Percentiles rank a stretch among this genome's conserved stretches.
These are phyloP conservation scores for Pherbina coryleti DNA, from an alignment of 2,888 invertebrate species.

Conservation along the genomic window DNA sequence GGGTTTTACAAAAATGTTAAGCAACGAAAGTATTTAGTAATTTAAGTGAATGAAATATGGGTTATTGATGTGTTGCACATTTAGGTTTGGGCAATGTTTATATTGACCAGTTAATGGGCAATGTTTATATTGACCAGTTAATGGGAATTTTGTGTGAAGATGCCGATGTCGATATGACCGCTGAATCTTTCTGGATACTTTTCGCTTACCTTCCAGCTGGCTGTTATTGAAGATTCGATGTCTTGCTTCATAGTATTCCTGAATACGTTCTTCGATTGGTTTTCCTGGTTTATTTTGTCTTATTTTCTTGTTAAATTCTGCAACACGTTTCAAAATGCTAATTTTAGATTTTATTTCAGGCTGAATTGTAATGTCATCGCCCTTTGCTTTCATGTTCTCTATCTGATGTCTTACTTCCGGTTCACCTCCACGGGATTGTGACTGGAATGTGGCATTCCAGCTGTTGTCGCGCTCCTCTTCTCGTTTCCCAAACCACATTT, in stretches of 20 bases:
- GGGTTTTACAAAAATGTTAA: too few relatives aligned
- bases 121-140: too few relatives aligned
- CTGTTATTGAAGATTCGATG: background rate
- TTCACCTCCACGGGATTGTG: background rate
- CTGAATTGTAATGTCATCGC: background rate
- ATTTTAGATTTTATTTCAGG: background rate
- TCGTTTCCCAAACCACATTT: slow-evolving; percentile 6
- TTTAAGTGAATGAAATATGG: too few relatives aligned
- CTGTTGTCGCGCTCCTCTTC: background rate
- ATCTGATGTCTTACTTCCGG: background rate
- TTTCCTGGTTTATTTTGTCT: background rate
- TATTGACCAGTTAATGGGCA: too few relatives aligned
- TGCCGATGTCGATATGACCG: too few relatives aligned
- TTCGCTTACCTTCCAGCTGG: too few relatives aligned
- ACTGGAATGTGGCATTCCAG: background rate
- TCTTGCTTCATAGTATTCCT: background rate
- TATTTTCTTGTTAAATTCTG: background rate
- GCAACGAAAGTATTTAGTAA: too few relatives aligned
- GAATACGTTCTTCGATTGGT: background rate
- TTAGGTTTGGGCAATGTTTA: too few relatives aligned
- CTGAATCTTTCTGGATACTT: too few relatives aligned
- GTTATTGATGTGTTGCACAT: too few relatives aligned
- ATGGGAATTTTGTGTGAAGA: too few relatives aligned
- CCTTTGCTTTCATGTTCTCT: background rate
- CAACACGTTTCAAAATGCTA: background rate